Conservation (phyloP, 2,113 vertebrate genomes). For the Rissa tridactyla region DNA sequence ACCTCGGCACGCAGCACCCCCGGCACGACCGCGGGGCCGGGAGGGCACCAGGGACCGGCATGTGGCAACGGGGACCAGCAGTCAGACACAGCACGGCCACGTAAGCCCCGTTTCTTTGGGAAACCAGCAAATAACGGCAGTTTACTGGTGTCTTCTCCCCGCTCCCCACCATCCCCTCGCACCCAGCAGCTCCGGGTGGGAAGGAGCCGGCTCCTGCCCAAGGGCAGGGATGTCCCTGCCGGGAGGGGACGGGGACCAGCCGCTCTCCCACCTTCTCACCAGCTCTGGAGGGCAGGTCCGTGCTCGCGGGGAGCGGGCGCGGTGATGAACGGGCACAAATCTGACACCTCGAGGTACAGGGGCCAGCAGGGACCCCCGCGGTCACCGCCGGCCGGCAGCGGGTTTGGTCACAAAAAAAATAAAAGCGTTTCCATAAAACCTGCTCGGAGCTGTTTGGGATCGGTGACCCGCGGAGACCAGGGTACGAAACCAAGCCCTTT, state of each 20-base stretch:
- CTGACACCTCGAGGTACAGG: neutral
- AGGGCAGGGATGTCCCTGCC: neutral
- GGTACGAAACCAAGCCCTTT: neutral
- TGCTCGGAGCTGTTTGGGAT: neutral
- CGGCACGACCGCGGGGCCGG: rapidly evolving
- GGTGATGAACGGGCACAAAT: neutral
- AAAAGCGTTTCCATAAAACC: neutral
- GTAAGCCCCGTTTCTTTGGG: neutral
- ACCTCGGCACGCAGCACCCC: neutral
- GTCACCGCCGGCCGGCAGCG: rapidly evolving
- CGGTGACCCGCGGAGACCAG: neutral
- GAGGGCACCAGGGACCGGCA: neutral
- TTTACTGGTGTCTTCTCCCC: neutral
- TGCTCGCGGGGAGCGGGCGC: neutral
- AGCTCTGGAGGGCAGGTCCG: no score
- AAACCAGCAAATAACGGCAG: neutral
- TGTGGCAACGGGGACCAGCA: neutral
- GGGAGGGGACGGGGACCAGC: neutral
- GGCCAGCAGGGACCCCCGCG: neutral
- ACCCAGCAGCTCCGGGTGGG: neutral
- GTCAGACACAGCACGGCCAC: neutral
- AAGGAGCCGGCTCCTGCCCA: neutral
- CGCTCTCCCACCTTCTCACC: neutral
- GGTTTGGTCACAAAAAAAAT: neutral
- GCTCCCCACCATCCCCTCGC: no score